Evolutionary conservation across 1,140 invertebrate genomes (phyloP).

Genomic region (Phocides pigmalion): DNA sequence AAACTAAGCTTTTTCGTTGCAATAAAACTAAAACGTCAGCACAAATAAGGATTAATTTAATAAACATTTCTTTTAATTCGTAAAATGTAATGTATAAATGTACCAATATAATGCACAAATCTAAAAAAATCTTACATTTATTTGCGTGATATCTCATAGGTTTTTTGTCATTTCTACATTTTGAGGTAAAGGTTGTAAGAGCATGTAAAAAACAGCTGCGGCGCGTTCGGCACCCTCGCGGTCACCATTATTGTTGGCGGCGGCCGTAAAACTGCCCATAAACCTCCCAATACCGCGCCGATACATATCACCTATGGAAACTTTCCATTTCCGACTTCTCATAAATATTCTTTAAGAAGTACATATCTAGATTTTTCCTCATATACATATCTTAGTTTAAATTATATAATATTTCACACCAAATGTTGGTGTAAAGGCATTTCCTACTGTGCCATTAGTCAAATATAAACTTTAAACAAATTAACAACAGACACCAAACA

Average conservation of each 20-base stretch:
- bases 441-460: too few species aligned
- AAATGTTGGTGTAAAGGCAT: too few species aligned
- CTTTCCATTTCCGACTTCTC: conserved; percentile 34
- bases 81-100: too few species aligned
- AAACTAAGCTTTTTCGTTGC: too few species aligned
- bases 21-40: too few species aligned
- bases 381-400: too few species aligned
- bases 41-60: too few species aligned
- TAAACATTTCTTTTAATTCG: too few species aligned
- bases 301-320: conserved; percentile 66
- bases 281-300: conserved; percentile 49
- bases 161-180: conserved; percentile 39
- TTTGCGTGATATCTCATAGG: conserved; percentile 40
- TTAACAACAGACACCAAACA: too few species aligned
- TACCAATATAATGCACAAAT: too few species aligned
- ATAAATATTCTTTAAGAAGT: conserved; percentile 5
- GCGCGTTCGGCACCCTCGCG: conserved; percentile 64
- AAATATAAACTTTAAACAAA: too few species aligned
- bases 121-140: background rate
- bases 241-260: conserved; percentile 64
- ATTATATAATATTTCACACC: too few species aligned
- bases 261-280: conserved; percentile 72
- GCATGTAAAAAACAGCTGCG: conserved; percentile 81
- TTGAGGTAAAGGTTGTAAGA: conserved; percentile 59
- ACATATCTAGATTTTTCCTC: background rate